Evolutionary conservation across 1,140 invertebrate species (phyloP).

Genomic region (Lepidurus packardi): DNA sequence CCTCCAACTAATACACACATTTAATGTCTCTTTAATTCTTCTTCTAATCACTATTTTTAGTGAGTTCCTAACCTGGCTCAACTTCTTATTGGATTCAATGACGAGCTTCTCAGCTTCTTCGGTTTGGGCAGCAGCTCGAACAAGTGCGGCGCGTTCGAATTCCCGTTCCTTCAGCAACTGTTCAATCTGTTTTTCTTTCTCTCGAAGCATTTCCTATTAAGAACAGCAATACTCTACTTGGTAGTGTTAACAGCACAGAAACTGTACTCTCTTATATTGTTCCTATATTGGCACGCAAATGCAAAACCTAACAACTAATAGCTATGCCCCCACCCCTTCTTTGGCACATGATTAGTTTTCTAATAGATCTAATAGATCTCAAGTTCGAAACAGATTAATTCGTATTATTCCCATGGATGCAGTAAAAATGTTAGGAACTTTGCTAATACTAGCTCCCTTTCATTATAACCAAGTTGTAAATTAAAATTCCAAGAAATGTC

Average conservation of each 20-base stretch:
- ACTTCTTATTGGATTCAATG: slow-evolving; percentile 31
- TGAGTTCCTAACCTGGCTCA: background rate
- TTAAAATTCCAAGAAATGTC: background rate
- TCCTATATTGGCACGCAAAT: background rate
- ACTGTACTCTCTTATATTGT: background rate
- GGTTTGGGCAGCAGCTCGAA: slow-evolving; percentile 61
- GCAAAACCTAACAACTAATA: too few species aligned
- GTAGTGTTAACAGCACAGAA: background rate
- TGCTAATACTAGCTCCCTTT: background rate
- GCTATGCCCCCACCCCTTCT: background rate
- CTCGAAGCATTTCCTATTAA: slow-evolving; percentile 74
- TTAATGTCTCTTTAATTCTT: slow-evolving; percentile 24
- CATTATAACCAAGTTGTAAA: too few species aligned
- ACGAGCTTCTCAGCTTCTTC: slow-evolving; percentile 59
- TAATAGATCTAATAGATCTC: background rate
- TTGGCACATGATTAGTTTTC: slow-evolving; percentile 4
- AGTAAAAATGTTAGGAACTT: background rate
- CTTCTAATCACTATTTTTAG: background rate
- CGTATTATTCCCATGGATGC: background rate
- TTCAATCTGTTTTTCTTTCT: slow-evolving; percentile 89
- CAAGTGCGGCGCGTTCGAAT: slow-evolving; percentile 74
- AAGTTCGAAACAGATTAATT: background rate
- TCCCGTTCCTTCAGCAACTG: slow-evolving; percentile 82
- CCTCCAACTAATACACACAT: slow-evolving; percentile 36
- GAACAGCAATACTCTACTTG: slow-evolving; percentile 14